Conservation (phyloP, 1,140 invertebrate species). For the Eumeta japonica region DNA sequence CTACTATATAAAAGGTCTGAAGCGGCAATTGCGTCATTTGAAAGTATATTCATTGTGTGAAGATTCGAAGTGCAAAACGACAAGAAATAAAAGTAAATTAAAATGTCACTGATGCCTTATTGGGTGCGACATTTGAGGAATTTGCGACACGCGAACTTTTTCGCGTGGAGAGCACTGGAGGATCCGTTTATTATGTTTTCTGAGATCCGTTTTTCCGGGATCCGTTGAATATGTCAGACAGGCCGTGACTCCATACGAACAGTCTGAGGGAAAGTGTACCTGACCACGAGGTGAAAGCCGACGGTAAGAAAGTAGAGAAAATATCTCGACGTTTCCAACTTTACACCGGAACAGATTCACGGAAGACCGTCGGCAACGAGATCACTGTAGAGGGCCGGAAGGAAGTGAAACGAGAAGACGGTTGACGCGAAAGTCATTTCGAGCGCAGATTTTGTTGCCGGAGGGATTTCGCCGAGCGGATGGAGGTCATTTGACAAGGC, state of each 20-base stretch:
- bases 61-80: conserved; percentile 11
- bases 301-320: conserved; percentile 60
- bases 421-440: conserved; percentile 68
- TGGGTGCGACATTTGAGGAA: conserved; percentile 46
- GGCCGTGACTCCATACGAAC: conserved; percentile 23
- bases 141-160: conserved; percentile 31
- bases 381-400: conserved; percentile 70
- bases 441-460: conserved; percentile 66
- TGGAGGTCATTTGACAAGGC: too few relatives aligned
- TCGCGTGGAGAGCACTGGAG: conserved; percentile 29
- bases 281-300: conserved; percentile 52
- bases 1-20: conserved; percentile 26
- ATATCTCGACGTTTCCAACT: conserved; percentile 76
- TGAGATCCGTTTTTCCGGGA: conserved; percentile 46
- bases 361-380: conserved; percentile 70
- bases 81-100: too few relatives aligned
- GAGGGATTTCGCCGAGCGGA: conserved; percentile 53
- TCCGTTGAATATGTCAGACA: conserved; percentile 35
- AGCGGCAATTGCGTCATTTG: conserved; percentile 15
- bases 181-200: conserved; percentile 34
- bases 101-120: conserved; percentile 48
- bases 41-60: conserved; percentile 22
- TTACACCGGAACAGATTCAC: conserved; percentile 76
- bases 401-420: conserved; percentile 69
- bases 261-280: conserved; percentile 39